Evolutionary conservation across 2,888 invertebrate genomes (phyloP), one percentile per base, ranked within the genome.

Genomic region (Hypolimnas misippus): DNA sequence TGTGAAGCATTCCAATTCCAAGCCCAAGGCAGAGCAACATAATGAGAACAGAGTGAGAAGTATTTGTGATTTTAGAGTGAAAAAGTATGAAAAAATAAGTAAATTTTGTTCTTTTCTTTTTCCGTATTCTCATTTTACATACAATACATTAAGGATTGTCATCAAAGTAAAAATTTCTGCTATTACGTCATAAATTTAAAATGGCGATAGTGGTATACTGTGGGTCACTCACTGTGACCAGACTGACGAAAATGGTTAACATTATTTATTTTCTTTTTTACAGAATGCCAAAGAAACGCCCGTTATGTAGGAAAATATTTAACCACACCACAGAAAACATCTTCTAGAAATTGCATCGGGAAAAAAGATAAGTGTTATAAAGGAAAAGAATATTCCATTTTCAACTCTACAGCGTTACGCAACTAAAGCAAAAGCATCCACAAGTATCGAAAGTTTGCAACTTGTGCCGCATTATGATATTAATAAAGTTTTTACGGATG

Each of bases 271-370:
- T 42, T 21, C 2, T 25, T 38, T 21, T 38, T 38, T 54, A 25
- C 40, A 54, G 54, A 54, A 54, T 54, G 54, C 54, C 54, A 21
- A 54, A n/a, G 54, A 40, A 54, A 21, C 19, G 29, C 17, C 21
- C 21, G n/a, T 12, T 40, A 21, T 19, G 21, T 40, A 38, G 54
- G 25, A 19, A 54, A 54, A 40, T 54, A 40, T 40, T 40, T 29
- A 29, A 38, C 14, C 55, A 55, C 42, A 25, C 55, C n/a, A 40
- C 42, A 25, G 55, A 42, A 16, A 21, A 55, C 25, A 55, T 29
- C 42, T 55, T 7, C 29, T 42, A 29, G 55, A 40, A n/a, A 55
- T 55, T 12, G 14, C 12, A 31, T 40, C 40, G 5, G 42, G 42
- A 55, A 55, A 55, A 55, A 55, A 42, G 12, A 55, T 55, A 42